A percentile compares a stretch with the other conserved stretches of the same genome.
Conservation (phyloP, 53 echinoderm and acorn worm genomes). For the Glandiceps talaboti region DNA sequence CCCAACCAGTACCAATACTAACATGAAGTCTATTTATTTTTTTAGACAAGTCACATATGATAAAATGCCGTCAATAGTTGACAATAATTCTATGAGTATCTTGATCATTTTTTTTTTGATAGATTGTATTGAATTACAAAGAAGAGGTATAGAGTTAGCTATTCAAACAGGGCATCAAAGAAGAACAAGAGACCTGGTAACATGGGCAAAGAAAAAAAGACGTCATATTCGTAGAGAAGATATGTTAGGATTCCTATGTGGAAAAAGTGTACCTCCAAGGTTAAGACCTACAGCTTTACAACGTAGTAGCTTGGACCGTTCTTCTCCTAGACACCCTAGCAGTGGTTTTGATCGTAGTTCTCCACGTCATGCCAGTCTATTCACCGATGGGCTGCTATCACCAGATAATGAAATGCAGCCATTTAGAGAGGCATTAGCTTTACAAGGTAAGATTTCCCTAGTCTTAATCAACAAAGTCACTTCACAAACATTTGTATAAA, state of each 20-base stretch:
- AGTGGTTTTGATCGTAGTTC: conserved; percentile 8
- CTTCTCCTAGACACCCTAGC: conserved; percentile 56
- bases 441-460: conserved; percentile 60
- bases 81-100: too few species aligned
- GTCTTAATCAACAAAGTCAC: not conserved
- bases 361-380: conserved; percentile 23
- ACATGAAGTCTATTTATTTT: too few species aligned
- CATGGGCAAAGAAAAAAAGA: conserved; percentile 91
- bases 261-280: conserved; percentile 67
- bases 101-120: conserved; percentile 18
- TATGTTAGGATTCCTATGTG: conserved; percentile 84
- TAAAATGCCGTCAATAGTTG: too few species aligned
- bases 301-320: conserved; percentile 53
- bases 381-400: conserved; percentile 31
- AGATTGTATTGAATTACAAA: conserved; percentile 84
- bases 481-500: too few species aligned
- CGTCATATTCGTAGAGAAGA: conserved; percentile 82
- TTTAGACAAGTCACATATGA: too few species aligned
- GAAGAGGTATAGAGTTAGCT: conserved; percentile 70
- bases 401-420: conserved; percentile 70
- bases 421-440: conserved; percentile 88
- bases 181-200: conserved; percentile 71
- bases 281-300: conserved; percentile 36
- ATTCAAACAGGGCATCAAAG: conserved; percentile 84
- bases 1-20: too few species aligned